Evolutionary conservation across 2,888 invertebrate species (phyloP), one percentile per base, ranked within the genome.

Genomic region (Agrochola circellaris): DNA sequence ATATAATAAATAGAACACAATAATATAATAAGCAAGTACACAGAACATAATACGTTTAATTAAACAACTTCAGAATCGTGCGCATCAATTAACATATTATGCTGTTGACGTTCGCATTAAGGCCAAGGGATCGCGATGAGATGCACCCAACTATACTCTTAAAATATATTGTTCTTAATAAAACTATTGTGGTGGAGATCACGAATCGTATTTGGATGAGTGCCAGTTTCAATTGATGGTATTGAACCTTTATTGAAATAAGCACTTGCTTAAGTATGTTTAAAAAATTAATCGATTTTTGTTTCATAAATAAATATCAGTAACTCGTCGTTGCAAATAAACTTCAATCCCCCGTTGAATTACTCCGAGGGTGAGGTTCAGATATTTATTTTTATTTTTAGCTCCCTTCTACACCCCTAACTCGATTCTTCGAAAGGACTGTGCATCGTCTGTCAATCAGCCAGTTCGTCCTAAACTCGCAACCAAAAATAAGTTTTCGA

Each of bases 81-180:
- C 74, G 83, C 87, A 88, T 87, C 85, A 86, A 85, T 89, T 91
- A 89, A 85, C 85, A 81, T 84, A 86, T 54, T 54, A 56, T 87
- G 75, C 84, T 89, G 89, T 91, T 92, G 91, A 91, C 90, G 88
- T 76, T 88, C 85, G 81, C 87, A 94, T 93, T 93, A 93, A 90
- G 94, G 93, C 92, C 94, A 94, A 94, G 93, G 93, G 90, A 87
- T 75, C 65, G 71, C 69, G 75, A 83, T 81, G 73, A 85, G 87
- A 78, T 75, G 76, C 82, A 81, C 34, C 73, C 73, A 84, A 86
- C 86, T 86, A 62, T 74, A 82, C 26, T 86, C 73, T 83, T 70
- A 48, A 66, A 86, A 78, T 74, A 68, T 56, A 82, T 73, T 75
- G 60, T 83, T 78, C 75, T 79, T 83, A 70, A 62, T 79, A 82